Conservation (phyloP, 2,797 vertebrate genomes). For the Nyctibius grandis region DNA sequence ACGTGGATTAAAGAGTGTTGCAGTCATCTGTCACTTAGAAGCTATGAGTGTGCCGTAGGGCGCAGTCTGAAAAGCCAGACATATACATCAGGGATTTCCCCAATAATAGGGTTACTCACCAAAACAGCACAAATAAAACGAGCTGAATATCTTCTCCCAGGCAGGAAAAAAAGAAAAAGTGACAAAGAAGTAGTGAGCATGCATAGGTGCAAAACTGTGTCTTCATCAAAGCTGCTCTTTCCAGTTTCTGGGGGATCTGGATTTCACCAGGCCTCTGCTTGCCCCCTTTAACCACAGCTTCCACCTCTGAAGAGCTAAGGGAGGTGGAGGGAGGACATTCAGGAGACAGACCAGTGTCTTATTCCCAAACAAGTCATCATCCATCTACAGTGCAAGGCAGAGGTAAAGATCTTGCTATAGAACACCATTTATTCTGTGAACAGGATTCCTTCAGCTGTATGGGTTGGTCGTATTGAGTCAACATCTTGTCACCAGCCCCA, state of each 20-base stretch:
- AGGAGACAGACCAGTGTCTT: neutral
- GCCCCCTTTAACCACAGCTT: neutral
- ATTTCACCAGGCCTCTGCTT: neutral
- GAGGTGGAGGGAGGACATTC: neutral
- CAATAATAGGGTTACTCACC: neutral
- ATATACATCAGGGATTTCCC: neutral
- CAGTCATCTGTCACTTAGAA: neutral
- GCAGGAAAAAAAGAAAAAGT: neutral
- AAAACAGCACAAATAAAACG: neutral
- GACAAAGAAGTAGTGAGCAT: neutral
- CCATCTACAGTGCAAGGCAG: neutral
- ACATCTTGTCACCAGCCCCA: neutral
- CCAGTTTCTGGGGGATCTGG: neutral
- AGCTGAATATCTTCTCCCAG: neutral
- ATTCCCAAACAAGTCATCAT: neutral
- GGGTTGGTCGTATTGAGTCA: fast-evolving
- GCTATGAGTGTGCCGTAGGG: neutral
- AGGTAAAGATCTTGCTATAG: neutral
- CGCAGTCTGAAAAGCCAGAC: conserved; percentile 1
- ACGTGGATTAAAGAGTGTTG: neutral
- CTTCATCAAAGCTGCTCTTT: neutral
- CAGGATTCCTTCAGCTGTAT: neutral
- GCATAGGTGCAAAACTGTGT: neutral
- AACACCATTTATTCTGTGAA: neutral
- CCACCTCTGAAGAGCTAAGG: neutral